Percentiles rank a stretch among this genome's conserved stretches.
phyloP scores from a whole-genome alignment of 2,797 vertebrate species.

The Clamator glandarius region DNA sequence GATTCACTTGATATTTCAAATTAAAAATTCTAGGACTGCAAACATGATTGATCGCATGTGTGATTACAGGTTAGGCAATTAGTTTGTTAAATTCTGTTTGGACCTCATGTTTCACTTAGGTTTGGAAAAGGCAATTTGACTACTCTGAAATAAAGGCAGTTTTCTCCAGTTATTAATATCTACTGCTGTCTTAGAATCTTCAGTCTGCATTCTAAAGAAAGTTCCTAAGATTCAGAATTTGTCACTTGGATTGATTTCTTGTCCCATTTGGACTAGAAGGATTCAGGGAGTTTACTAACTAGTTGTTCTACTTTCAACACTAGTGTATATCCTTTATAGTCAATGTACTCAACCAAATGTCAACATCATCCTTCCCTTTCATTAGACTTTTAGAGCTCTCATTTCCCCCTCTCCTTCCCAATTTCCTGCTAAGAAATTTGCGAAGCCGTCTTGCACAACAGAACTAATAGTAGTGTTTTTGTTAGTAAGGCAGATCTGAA shows the following conservation, averaged over 20 bases:
- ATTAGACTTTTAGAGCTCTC: constrained; percentile 16
- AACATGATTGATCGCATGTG: not conserved
- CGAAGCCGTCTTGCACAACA: constrained; percentile 27
- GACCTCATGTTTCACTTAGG: not conserved
- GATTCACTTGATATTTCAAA: not conserved
- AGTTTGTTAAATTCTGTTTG: not conserved
- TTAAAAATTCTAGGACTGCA: not conserved
- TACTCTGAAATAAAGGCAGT: not conserved
- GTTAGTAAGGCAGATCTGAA: constrained; percentile 18
- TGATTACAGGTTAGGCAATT: not conserved
- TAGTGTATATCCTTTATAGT: not conserved
- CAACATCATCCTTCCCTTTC: not conserved
- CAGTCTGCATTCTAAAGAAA: not conserved
- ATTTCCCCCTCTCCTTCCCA: not conserved
- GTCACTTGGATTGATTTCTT: not conserved
- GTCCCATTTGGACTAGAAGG: not conserved
- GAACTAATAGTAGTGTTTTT: constrained; percentile 8
- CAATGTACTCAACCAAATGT: not conserved
- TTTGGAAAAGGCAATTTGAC: not conserved
- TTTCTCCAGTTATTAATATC: not conserved
- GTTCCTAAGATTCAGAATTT: not conserved
- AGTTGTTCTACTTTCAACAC: not conserved
- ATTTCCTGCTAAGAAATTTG: constrained; percentile 13
- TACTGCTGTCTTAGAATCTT: not conserved
- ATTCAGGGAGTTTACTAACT: not conserved